Base-by-base conservation (phyloP, 2,888 invertebrate genomes). In the Epicampocera succincta region DNA sequence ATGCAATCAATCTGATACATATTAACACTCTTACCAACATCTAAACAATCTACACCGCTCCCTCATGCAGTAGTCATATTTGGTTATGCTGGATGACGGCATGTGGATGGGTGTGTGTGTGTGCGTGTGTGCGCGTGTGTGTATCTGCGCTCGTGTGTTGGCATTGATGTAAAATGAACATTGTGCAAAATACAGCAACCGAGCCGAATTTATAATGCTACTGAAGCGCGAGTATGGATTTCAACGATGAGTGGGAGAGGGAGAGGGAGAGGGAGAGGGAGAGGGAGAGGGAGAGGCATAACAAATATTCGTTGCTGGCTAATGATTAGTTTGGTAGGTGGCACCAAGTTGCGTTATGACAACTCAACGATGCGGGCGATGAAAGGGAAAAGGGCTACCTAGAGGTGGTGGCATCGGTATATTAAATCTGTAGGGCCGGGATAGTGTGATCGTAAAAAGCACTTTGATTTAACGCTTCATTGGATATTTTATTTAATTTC, bases 401-500 rank as follows among this genome's bases (percentile, higher is more conserved):
- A 13, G 21, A 21, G 13, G 42, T 44, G 42, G 12, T 42, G 42
- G n/a, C 44, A 68, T 4, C 63, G 17, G 17, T 9, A 11, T 15
- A n/a, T 33, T 33, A 38, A 40, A 71, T 63, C 42, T 56, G 50
- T 33, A 48, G 58, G 44, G 42, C 48, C 50, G 29, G 2, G 15
- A 40, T 58, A 38, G 33, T 21, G 21, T 54, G 21, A 12, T 50
- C 54, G 61, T 58, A 52, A 58, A 61, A 66, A 60, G 50, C 77
- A 72, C 71, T 80, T 74, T 83, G 66, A 72, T 77, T 66, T 76
- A 25, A 71, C 56, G 71, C 84, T 66, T 63, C 73, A 71, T 82
- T 79, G 74, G 71, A 83, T 79, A 84, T 78, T 84, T 84, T 80
- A 63, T 85, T 84, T 84, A 50, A 72, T 73, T 15, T 38, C 46